phyloP scores from a whole-genome alignment of 2,797 vertebrate species.

The Morelia viridis region DNA sequence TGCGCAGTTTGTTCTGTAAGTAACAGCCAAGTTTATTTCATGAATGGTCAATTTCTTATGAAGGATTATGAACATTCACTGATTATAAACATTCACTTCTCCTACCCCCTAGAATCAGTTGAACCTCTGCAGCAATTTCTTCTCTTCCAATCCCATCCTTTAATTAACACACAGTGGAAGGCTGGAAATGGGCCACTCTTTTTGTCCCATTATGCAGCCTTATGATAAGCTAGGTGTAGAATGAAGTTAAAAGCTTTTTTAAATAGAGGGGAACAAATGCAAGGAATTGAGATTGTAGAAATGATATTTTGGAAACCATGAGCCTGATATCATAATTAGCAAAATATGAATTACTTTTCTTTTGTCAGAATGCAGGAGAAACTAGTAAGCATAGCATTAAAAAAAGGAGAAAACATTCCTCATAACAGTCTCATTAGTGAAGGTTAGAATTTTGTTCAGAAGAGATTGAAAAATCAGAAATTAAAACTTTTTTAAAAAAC shows the following conservation, averaged over 20 bases:
- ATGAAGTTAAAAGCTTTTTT: slow-evolving; percentile 30
- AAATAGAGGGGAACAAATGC: slow-evolving; percentile 16
- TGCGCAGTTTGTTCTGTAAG: background rate
- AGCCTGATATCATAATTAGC: slow-evolving; percentile 35
- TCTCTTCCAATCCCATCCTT: slow-evolving; percentile 34
- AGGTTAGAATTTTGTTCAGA: background rate
- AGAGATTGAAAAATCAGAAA: slow-evolving; percentile 16
- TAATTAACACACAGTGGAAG: slow-evolving; percentile 44
- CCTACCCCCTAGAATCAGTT: slow-evolving; percentile 38
- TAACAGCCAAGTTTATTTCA: slow-evolving; percentile 8
- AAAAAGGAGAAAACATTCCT: background rate
- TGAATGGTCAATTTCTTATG: background rate
- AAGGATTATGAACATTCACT: slow-evolving; percentile 34
- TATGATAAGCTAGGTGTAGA: slow-evolving; percentile 17
- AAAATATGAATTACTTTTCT: slow-evolving; percentile 22
- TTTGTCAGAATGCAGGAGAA: slow-evolving; percentile 34
- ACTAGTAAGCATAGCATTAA: slow-evolving; percentile 26
- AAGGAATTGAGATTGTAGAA: slow-evolving; percentile 38
- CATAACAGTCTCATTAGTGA: slow-evolving; percentile 4
- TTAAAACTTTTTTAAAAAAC: background rate
- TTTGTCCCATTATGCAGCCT: slow-evolving; percentile 37
- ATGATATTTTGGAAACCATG: slow-evolving; percentile 25
- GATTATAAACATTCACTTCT: slow-evolving; percentile 8
- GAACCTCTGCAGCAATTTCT: slow-evolving; percentile 49
- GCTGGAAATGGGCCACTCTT: slow-evolving; percentile 34